These are phyloP conservation scores for Pterois miles DNA, from an alignment of 2,797 vertebrate genomes.

Conservation along the genomic window DNA sequence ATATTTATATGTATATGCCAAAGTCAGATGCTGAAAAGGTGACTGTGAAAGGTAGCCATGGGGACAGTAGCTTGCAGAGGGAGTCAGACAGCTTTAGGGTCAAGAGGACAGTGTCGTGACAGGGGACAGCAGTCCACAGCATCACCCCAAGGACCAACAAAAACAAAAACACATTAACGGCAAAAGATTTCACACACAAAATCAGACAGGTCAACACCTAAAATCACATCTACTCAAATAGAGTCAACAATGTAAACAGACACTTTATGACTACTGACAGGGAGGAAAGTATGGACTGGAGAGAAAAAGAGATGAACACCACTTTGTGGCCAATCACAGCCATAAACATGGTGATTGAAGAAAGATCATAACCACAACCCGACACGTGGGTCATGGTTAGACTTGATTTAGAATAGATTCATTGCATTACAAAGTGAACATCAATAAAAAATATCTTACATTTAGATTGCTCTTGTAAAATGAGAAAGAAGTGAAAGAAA, in stretches of 20 bases:
- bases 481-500: slow-evolving; percentile 71
- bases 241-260: slow-evolving; percentile 32
- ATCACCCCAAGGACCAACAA: slow-evolving; percentile 79
- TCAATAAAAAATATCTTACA: slow-evolving; percentile 76
- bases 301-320: slow-evolving; percentile 38
- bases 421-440: slow-evolving; percentile 44
- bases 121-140: slow-evolving; percentile 82
- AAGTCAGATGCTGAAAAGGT: slow-evolving; percentile 78
- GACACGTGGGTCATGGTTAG: slow-evolving; percentile 46
- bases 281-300: slow-evolving; percentile 31
- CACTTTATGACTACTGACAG: slow-evolving; percentile 4
- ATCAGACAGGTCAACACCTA: slow-evolving; percentile 39
- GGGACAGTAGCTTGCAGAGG: slow-evolving; percentile 82
- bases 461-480: slow-evolving; percentile 80
- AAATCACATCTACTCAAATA: slow-evolving; percentile 38
- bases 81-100: slow-evolving; percentile 83
- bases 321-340: slow-evolving; percentile 20
- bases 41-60: slow-evolving; percentile 86
- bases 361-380: slow-evolving; percentile 40
- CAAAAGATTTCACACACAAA: slow-evolving; percentile 53
- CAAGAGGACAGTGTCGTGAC: slow-evolving; percentile 77
- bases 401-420: slow-evolving; percentile 28
- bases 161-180: slow-evolving; percentile 66
- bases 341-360: slow-evolving; percentile 38
- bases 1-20: slow-evolving; percentile 81